Percentiles rank a stretch among this genome's conserved stretches.
Conservation (phyloP, 1,140 invertebrate genomes). For the Prorops nasuta region DNA sequence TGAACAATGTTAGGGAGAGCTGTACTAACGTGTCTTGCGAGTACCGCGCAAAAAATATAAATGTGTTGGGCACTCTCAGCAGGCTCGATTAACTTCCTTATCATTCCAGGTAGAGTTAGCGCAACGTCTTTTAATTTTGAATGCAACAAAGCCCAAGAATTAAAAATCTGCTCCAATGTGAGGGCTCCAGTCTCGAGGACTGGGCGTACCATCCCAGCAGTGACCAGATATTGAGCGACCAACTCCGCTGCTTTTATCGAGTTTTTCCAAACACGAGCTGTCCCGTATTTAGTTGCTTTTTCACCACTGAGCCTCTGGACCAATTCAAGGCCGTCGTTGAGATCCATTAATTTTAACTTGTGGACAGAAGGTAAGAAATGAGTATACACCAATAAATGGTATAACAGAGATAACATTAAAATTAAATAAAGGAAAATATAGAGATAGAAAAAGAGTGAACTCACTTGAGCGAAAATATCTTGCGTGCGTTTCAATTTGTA, state of each 20-base stretch:
- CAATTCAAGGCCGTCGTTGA: conserved; percentile 51
- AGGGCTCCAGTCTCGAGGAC: conserved; percentile 55
- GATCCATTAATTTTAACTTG: conserved; percentile 57
- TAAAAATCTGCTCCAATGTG: conserved; percentile 55
- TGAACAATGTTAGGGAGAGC: conserved; percentile 1
- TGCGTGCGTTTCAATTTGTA: conserved; percentile 58
- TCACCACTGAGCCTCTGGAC: conserved; percentile 54
- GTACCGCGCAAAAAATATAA: conserved; percentile 59
- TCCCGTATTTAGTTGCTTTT: conserved; percentile 52
- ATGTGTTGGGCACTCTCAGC: conserved; percentile 61
- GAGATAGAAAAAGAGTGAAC: conserved; percentile 19
- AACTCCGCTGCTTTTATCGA: conserved; percentile 57
- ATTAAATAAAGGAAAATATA: neutral
- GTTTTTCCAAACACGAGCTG: conserved; percentile 55
- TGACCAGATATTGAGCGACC: conserved; percentile 55
- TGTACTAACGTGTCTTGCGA: conserved; percentile 59
- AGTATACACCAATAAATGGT: neutral
- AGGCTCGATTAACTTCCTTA: conserved; percentile 59
- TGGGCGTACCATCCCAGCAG: conserved; percentile 57
- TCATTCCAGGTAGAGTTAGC: conserved; percentile 50
- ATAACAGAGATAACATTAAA: neutral
- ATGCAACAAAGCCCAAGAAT: conserved; percentile 51
- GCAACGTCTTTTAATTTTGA: conserved; percentile 49
- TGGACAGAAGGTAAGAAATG: conserved; percentile 2
- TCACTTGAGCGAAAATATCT: conserved; percentile 59